phyloP scores from a whole-genome alignment of 1,140 invertebrate genomes.

The Eurosta solidaginis region DNA sequence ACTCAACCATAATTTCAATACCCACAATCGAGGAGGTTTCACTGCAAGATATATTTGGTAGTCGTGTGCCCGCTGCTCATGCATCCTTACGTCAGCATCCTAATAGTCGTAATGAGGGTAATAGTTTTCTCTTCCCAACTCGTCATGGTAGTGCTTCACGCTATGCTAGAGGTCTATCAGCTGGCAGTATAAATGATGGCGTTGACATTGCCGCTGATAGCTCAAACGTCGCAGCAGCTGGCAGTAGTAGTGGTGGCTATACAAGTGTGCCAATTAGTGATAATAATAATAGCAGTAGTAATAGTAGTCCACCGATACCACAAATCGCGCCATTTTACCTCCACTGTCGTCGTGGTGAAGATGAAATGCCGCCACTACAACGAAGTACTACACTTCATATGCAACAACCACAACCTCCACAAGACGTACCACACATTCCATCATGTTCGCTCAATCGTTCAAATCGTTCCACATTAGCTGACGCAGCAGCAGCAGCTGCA shows the following conservation, averaged over 20 bases:
- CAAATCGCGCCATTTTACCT: conserved; percentile 20
- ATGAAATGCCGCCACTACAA: neutral
- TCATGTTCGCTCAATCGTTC: conserved; percentile 38
- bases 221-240: neutral
- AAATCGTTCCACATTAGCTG: conserved; percentile 47
- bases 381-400: neutral
- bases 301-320: conserved; percentile 10
- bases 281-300: neutral
- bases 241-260: neutral
- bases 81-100: neutral
- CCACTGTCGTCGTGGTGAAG: neutral
- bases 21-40: neutral
- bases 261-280: neutral
- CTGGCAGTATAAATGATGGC: neutral
- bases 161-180: neutral
- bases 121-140: neutral
- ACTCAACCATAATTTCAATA: neutral
- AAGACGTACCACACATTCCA: neutral
- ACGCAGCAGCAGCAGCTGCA: conserved; percentile 46
- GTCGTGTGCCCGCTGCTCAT: neutral
- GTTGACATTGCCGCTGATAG: neutral
- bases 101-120: conserved; percentile 2
- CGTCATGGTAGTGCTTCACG: neutral
- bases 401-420: too few species aligned
- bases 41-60: neutral